These are phyloP conservation scores for Ormyrus nitidulus DNA, from an alignment of 2,888 invertebrate species.

Conservation along the genomic window DNA sequence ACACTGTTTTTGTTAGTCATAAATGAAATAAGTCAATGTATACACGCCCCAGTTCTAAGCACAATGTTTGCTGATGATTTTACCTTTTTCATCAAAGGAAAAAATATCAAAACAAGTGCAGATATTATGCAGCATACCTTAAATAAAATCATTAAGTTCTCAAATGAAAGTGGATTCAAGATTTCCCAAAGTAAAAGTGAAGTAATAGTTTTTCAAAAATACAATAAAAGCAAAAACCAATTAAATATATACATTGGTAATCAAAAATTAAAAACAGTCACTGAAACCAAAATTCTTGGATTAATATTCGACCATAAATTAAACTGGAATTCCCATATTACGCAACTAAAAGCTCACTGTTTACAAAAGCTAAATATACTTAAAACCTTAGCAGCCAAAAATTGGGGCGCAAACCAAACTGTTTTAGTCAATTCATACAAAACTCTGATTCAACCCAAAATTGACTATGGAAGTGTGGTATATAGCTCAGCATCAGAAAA, in stretches of 20 bases:
- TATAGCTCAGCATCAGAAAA: not conserved
- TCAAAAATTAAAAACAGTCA: too few species aligned
- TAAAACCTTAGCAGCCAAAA: not conserved
- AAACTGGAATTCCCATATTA: too few species aligned
- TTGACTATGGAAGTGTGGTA: not conserved
- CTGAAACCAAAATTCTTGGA: too few species aligned
- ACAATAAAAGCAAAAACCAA: not conserved
- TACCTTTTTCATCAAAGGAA: conserved; percentile 40
- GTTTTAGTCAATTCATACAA: not conserved
- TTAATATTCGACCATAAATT: too few species aligned
- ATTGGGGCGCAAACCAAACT: not conserved
- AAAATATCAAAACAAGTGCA: conserved; percentile 37
- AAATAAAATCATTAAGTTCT: conserved; percentile 37
- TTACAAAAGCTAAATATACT: too few species aligned
- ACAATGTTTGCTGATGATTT: conserved; percentile 57
- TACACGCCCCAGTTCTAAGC: conserved; percentile 26
- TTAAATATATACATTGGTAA: not conserved
- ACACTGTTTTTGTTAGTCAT: conserved; percentile 46
- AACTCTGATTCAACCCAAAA: not conserved
- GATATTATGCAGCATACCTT: conserved; percentile 48
- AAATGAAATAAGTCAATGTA: conserved; percentile 27
- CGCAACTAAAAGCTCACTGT: too few species aligned
- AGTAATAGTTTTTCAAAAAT: not conserved
- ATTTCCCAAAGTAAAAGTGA: conserved; percentile 51
- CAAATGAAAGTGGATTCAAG: conserved; percentile 46